Conservation (phyloP, 2,113 vertebrate species). For the Pelvicachromis taeniatus region DNA sequence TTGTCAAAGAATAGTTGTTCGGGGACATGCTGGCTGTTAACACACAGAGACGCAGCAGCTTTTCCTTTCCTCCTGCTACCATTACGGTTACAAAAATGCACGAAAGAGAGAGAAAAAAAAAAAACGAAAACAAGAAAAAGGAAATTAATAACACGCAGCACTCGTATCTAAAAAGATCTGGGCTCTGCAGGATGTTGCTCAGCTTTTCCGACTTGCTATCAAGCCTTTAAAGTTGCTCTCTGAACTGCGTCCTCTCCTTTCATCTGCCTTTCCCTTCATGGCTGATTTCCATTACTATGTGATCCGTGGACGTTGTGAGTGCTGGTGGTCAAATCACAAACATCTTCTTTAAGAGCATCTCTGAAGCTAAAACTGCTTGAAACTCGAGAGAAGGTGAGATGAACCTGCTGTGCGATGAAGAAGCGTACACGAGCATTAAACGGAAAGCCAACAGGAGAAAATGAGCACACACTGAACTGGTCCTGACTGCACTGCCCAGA, state of each 20-base stretch:
- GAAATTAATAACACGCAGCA: background rate
- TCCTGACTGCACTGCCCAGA: background rate
- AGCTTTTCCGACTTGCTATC: background rate
- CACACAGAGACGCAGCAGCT: background rate
- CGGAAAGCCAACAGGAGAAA: background rate
- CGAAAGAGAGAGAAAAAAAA: background rate
- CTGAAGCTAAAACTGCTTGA: background rate
- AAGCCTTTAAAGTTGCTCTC: background rate
- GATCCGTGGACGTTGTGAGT: rapidly evolving
- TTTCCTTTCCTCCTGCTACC: background rate
- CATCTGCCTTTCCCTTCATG: rapidly evolving
- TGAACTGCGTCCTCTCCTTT: background rate
- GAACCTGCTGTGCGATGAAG: background rate
- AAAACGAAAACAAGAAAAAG: background rate
- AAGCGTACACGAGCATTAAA: background rate
- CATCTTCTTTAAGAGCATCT: background rate
- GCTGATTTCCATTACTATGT: rapidly evolving
- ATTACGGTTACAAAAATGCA: background rate
- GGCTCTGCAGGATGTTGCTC: background rate
- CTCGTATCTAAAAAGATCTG: background rate
- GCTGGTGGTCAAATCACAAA: background rate
- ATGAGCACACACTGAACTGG: background rate
- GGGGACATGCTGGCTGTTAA: background rate
- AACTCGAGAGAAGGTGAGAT: background rate
- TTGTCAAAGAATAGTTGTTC: background rate